These are phyloP conservation scores for Ctenomys sociabilis DNA, from an alignment of 2,113 vertebrate species.

Conservation along the genomic window DNA sequence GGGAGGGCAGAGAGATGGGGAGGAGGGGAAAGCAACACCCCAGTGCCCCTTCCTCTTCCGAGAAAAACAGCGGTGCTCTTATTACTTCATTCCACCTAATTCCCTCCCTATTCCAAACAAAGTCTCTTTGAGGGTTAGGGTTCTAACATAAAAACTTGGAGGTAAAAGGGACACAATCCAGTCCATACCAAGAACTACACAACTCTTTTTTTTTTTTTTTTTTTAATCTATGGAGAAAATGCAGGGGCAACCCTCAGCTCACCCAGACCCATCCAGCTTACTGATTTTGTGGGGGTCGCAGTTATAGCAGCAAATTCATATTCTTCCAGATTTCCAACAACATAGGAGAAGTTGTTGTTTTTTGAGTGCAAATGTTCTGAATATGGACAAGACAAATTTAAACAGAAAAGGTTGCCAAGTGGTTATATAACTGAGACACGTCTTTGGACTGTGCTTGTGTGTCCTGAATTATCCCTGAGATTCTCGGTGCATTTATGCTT, in stretches of 20 bases:
- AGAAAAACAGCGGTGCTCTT: too few species aligned
- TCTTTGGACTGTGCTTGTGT: not conserved
- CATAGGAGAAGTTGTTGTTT: slow-evolving; percentile 2
- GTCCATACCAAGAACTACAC: not conserved
- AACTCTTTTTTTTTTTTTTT: too few species aligned
- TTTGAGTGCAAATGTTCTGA: not conserved
- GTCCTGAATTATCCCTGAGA: slow-evolving; percentile 21
- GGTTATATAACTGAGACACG: not conserved
- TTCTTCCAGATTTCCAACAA: not conserved
- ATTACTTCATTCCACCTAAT: not conserved
- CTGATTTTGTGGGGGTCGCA: not conserved
- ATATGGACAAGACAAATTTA: not conserved
- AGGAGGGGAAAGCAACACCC: not conserved
- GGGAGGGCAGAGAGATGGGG: too few species aligned
- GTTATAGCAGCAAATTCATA: not conserved
- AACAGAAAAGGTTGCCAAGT: not conserved
- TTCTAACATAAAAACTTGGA: not conserved
- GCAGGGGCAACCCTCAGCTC: not conserved
- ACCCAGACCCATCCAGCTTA: not conserved
- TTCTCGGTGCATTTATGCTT: not conserved
- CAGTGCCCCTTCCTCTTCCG: not conserved
- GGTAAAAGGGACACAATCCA: not conserved
- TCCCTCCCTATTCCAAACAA: not conserved
- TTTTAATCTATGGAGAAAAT: not conserved
- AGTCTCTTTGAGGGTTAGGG: not conserved